Evolutionary conservation across 2,888 invertebrate genomes (phyloP).

Genomic region (Ormyrus thymus): DNA sequence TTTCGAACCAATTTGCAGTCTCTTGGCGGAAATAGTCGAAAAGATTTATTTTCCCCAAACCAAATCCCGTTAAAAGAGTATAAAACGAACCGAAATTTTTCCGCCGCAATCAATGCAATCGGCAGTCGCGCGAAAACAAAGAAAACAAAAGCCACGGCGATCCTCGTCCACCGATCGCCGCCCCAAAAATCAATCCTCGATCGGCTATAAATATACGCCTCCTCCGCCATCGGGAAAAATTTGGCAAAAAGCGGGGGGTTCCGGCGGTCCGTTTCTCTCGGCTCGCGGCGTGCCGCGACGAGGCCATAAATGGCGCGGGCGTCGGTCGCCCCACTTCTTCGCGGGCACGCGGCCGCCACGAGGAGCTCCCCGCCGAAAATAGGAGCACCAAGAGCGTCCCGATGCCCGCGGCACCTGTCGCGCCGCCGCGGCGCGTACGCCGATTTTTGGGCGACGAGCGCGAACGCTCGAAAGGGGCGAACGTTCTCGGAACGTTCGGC

Average conservation of each 20-base stretch:
- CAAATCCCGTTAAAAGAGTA: no score
- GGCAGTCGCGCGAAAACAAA: background rate
- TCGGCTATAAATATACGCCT: no score
- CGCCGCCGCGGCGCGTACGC: slow-evolving; percentile 57
- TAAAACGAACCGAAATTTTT: no score
- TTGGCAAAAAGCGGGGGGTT: slow-evolving; percentile 53
- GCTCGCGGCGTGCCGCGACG: slow-evolving; percentile 63
- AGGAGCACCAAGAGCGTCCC: slow-evolving; percentile 65
- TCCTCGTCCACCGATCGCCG: background rate
- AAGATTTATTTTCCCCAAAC: no score
- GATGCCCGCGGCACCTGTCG: slow-evolving; percentile 53
- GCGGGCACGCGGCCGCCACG: slow-evolving; percentile 56
- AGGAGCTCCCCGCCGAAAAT: slow-evolving; percentile 71
- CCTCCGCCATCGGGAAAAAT: slow-evolving; percentile 27
- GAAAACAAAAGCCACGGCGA: background rate
- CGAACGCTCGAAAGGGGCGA: no score
- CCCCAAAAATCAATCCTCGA: background rate
- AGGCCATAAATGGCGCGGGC: slow-evolving; percentile 74
- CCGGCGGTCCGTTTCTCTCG: slow-evolving; percentile 55
- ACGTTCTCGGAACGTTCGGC: no score
- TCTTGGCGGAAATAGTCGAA: no score
- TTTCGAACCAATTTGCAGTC: no score
- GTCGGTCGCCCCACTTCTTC: slow-evolving; percentile 68
- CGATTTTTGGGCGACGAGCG: slow-evolving; percentile 40
- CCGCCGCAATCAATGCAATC: no score